A percentile compares a stretch with the other conserved stretches of the same genome.
Conservation (phyloP, 2,888 invertebrate genomes). For the Himalopsyche japonica region DNA sequence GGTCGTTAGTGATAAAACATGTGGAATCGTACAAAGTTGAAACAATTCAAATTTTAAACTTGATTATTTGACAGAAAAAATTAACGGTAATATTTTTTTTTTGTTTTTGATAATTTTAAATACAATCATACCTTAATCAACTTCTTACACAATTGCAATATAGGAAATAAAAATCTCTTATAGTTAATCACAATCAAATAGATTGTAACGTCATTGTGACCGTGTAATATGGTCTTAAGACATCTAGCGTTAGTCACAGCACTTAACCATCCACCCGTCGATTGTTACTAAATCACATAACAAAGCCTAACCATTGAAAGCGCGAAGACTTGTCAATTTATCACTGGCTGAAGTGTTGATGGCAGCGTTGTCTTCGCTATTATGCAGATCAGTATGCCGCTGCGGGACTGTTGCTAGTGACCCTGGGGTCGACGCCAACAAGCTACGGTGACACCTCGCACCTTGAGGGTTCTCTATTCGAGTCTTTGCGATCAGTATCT, state of each 20-base stretch:
- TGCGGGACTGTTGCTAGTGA: background rate
- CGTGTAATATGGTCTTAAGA: background rate
- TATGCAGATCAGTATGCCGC: background rate
- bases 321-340: background rate
- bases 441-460: background rate
- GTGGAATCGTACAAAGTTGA: too few relatives aligned
- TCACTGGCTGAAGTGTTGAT: background rate
- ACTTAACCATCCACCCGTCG: background rate
- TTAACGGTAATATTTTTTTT: too few relatives aligned
- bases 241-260: background rate
- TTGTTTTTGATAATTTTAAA: too few relatives aligned
- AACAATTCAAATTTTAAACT: too few relatives aligned
- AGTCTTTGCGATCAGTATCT: background rate
- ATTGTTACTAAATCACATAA: background rate
- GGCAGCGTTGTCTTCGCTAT: background rate
- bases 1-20: too few relatives aligned
- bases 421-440: background rate
- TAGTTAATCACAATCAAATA: too few relatives aligned
- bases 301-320: background rate
- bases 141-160: too few relatives aligned
- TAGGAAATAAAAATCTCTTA: too few relatives aligned
- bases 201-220: too few relatives aligned
- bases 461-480: background rate
- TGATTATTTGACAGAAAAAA: too few relatives aligned
- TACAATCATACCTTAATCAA: too few relatives aligned